These are phyloP conservation scores for Netelia fuscicornis DNA, from an alignment of 2,888 invertebrate genomes.

Conservation along the genomic window DNA sequence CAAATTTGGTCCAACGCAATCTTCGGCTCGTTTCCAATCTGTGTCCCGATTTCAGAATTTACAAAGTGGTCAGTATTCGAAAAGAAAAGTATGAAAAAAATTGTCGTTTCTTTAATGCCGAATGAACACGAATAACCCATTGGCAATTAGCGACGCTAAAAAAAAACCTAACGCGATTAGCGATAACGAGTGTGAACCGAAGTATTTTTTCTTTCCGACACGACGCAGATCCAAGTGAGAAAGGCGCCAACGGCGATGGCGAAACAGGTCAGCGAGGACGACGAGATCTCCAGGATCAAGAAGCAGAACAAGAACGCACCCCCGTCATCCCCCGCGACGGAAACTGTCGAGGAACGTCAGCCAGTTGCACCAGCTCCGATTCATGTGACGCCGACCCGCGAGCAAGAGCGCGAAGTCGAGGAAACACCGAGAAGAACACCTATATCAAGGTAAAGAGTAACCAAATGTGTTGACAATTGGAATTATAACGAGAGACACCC, in stretches of 20 bases:
- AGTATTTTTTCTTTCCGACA: conserved; percentile 45
- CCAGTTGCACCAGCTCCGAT: conserved; percentile 79
- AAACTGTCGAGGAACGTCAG: conserved; percentile 85
- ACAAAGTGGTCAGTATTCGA: not conserved
- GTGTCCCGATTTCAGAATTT: not conserved
- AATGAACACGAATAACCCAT: conserved; percentile 47
- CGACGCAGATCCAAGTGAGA: conserved; percentile 79
- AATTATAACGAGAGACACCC: not conserved
- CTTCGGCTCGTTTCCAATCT: no score
- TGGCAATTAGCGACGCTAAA: conserved; percentile 19
- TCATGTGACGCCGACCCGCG: conserved; percentile 79
- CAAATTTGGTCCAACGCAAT: no score
- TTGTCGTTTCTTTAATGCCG: conserved; percentile 9
- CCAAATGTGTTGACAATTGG: no score
- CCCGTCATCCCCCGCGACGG: conserved; percentile 84
- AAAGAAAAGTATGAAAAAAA: not conserved
- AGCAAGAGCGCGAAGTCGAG: conserved; percentile 86
- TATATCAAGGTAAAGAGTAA: conserved; percentile 85
- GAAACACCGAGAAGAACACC: conserved; percentile 90
- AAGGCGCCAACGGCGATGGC: conserved; percentile 86
- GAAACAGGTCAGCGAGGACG: conserved; percentile 94
- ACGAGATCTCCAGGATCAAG: conserved; percentile 95
- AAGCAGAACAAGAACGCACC: conserved; percentile 92
- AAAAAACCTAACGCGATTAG: not conserved
- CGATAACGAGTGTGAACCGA: conserved; percentile 42